Percentiles rank a stretch among this genome's conserved stretches.
Conservation (phyloP, 2,113 vertebrate genomes). For the Platichthys flesus region DNA sequence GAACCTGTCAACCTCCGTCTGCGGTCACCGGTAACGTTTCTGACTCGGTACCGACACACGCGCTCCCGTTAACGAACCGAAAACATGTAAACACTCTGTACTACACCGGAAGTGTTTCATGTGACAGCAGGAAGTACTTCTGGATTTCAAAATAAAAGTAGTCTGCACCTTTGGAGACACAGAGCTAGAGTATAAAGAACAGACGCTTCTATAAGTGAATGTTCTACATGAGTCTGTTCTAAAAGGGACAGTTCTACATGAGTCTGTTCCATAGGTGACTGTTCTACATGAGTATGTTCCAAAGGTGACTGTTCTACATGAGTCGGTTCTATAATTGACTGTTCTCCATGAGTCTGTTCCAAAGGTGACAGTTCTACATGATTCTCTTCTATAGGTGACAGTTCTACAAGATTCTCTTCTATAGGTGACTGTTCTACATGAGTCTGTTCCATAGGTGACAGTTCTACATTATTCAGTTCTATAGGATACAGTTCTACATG, state of each 20-base stretch:
- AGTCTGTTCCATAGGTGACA: not conserved
- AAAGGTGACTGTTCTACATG: too few relatives aligned
- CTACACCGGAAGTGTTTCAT: not conserved
- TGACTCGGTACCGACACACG: not conserved
- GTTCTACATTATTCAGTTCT: not conserved
- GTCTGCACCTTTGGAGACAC: not conserved
- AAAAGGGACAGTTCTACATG: too few relatives aligned
- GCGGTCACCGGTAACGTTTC: not conserved
- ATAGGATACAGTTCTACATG: not conserved
- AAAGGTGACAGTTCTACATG: not conserved
- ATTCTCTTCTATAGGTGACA: not conserved
- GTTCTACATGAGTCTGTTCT: too few relatives aligned
- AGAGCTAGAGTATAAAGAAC: not conserved
- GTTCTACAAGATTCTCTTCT: not conserved
- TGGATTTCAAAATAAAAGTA: not conserved
- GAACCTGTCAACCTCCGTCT: accelerated
- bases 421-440: not conserved
- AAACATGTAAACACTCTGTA: not conserved
- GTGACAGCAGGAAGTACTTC: not conserved
- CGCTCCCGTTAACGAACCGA: not conserved
- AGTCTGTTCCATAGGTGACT: too few relatives aligned
- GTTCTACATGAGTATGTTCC: too few relatives aligned
- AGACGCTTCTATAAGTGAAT: too few relatives aligned
- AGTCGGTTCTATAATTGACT: too few relatives aligned
- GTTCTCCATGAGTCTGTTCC: constrained; percentile 3